phyloP scores from a whole-genome alignment of 2,797 vertebrate genomes.

The Erpetoichthys calabaricus region DNA sequence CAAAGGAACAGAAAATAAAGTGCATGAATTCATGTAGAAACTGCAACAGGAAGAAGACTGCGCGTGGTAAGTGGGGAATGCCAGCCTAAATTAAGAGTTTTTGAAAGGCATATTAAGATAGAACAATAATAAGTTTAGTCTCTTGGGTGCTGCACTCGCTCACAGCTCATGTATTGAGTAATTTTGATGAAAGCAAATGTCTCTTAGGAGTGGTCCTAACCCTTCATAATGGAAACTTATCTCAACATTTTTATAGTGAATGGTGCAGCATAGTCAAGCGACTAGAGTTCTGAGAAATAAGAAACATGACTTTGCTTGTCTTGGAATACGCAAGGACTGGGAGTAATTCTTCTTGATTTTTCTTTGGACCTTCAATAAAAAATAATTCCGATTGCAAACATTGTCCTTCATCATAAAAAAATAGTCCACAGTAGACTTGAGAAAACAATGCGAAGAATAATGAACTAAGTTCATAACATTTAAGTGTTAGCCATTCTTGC shows the following conservation, averaged over 20 bases:
- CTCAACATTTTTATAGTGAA: neutral
- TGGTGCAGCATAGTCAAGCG: too few species aligned
- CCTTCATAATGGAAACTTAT: neutral
- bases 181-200: neutral
- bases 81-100: neutral
- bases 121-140: neutral
- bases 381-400: too few species aligned
- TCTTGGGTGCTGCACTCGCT: neutral
- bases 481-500: too few species aligned
- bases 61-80: neutral
- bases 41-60: neutral
- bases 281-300: too few species aligned
- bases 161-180: neutral
- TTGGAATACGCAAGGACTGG: too few species aligned
- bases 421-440: too few species aligned
- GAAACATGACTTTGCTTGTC: too few species aligned
- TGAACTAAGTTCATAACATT: too few species aligned
- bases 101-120: neutral
- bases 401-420: too few species aligned
- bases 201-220: neutral
- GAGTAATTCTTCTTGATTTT: too few species aligned
- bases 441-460: too few species aligned
- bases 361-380: too few species aligned
- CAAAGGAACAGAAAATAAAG: conserved; percentile 7
- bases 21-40: neutral